Evolutionary conservation across 2,888 invertebrate species (phyloP).

Genomic region (Hybos culiciformis): DNA sequence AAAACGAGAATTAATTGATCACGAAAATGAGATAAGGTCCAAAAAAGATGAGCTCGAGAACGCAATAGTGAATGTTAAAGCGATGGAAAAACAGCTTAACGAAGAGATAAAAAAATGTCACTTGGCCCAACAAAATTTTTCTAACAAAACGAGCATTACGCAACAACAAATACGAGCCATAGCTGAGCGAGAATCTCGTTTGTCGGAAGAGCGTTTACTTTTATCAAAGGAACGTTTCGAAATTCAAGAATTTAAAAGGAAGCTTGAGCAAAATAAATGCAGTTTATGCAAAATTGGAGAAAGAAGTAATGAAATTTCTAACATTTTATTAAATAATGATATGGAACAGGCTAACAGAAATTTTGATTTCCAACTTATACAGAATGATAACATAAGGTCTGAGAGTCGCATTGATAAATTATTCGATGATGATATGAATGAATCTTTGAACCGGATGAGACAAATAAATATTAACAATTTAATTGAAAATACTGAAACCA

Average conservation of each 20-base stretch:
- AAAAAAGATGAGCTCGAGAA: conserved; percentile 30
- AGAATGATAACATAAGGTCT: neutral
- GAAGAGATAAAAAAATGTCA: conserved; percentile 23
- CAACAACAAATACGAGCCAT: conserved; percentile 26
- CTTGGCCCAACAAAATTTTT: conserved; percentile 25
- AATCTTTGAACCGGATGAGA: conserved; percentile 26
- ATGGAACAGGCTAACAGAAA: conserved; percentile 7
- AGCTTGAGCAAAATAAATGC: conserved; percentile 26
- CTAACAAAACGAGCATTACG: conserved; percentile 26
- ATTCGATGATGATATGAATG: conserved; percentile 28
- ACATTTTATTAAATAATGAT: conserved; percentile 15
- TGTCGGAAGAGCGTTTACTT: conserved; percentile 29
- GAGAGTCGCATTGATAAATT: conserved; percentile 26
- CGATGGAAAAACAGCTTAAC: conserved; percentile 25
- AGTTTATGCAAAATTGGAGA: conserved; percentile 32
- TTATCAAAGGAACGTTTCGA: conserved; percentile 30
- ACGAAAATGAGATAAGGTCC: conserved; percentile 23
- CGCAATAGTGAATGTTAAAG: conserved; percentile 22
- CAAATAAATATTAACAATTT: neutral
- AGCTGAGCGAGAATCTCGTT: conserved; percentile 28
- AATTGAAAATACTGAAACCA: no score
- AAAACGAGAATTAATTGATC: conserved; percentile 27
- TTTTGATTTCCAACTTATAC: conserved; percentile 3
- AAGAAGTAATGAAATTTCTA: conserved; percentile 22
- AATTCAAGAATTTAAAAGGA: conserved; percentile 24